phyloP scores from a whole-genome alignment of 2,888 invertebrate genomes.

The Mantis religiosa region DNA sequence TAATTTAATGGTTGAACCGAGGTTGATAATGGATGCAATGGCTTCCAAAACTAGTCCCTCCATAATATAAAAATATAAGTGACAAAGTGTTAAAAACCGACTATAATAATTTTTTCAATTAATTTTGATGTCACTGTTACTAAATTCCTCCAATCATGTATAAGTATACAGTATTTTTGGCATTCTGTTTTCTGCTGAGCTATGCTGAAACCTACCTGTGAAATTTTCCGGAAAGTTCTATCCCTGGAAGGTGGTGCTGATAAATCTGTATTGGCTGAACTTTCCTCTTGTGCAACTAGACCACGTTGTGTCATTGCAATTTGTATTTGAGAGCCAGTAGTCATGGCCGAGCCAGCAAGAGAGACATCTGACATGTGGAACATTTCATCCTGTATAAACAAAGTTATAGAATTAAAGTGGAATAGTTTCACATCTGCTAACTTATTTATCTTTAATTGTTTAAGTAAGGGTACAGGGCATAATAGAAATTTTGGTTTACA shows the following conservation, averaged over 20 bases:
- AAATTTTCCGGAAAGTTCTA: background rate
- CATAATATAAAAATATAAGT: too few species aligned
- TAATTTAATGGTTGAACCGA: too few species aligned
- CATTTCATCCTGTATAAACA: constrained; percentile 25
- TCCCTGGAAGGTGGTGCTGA: background rate
- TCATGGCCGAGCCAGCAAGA: constrained; percentile 22
- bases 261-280: background rate
- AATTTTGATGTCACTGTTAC: too few species aligned
- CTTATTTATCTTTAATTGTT: background rate
- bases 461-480: background rate
- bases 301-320: background rate
- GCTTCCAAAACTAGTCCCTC: too few species aligned
- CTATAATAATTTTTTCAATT: too few species aligned
- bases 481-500: too few species aligned
- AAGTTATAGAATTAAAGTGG: background rate
- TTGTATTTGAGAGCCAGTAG: constrained; percentile 23
- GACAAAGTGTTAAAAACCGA: too few species aligned
- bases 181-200: too few species aligned
- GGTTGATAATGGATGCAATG: too few species aligned
- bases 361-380: constrained; percentile 30
- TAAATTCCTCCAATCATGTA: too few species aligned
- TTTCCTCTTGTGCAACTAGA: background rate
- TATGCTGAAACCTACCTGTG: background rate
- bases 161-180: too few species aligned
- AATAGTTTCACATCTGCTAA: background rate